Percentiles rank a stretch among this genome's conserved stretches.
Evolutionary conservation across 1,140 invertebrate genomes (phyloP).

Genomic region (Cydia strobilella): DNA sequence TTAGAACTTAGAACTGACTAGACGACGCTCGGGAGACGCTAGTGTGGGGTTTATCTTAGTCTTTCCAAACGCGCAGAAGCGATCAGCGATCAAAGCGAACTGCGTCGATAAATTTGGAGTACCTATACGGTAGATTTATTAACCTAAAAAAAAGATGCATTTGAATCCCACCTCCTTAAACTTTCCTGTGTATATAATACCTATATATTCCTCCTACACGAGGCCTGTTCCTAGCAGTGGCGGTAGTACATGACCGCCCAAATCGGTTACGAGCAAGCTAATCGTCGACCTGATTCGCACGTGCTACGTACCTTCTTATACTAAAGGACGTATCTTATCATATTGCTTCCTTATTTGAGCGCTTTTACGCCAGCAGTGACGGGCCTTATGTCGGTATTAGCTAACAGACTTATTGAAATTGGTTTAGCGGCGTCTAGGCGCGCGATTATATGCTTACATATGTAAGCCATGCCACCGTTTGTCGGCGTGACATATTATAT

Average conservation of each 20-base stretch:
- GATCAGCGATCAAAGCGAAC: too few relatives aligned
- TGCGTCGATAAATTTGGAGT: too few relatives aligned
- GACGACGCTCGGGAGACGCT: too few relatives aligned
- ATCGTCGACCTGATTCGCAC: constrained; percentile 14
- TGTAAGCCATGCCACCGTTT: background rate
- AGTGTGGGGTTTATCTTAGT: too few relatives aligned
- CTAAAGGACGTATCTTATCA: background rate
- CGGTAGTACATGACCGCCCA: background rate
- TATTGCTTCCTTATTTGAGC: background rate
- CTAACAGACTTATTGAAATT: constrained; percentile 28
- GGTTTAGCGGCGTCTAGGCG: constrained; percentile 22
- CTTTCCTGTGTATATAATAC: too few relatives aligned
- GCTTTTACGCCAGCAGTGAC: background rate
- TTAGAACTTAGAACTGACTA: too few relatives aligned
- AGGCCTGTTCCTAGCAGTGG: background rate
- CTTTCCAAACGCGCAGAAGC: too few relatives aligned
- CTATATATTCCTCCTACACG: too few relatives aligned
- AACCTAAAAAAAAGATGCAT: too few relatives aligned
- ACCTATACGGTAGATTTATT: too few relatives aligned
- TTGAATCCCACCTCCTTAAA: too few relatives aligned
- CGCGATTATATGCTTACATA: constrained; percentile 10
- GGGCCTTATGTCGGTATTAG: background rate
- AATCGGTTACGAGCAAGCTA: background rate
- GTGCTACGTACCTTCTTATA: background rate
- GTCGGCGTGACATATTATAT: background rate